Evolutionary conservation across 2,888 invertebrate genomes (phyloP).

Genomic region (Mythimna ferrago): DNA sequence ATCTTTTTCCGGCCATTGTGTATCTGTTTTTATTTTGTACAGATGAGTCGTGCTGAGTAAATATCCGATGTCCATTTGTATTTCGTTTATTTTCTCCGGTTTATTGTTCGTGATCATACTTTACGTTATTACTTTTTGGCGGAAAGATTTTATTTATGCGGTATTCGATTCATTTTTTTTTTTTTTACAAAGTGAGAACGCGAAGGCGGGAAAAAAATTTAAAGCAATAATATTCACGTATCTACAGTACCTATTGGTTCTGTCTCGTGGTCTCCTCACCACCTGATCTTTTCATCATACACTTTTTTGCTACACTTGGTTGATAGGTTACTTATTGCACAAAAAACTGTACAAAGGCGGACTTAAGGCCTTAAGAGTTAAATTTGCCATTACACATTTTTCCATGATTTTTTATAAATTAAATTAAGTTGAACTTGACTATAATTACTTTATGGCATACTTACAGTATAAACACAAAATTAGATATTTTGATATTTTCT

Average conservation of each 20-base stretch:
- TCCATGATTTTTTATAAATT: too few relatives aligned
- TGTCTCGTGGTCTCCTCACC: too few relatives aligned
- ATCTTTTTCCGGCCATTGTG: background rate
- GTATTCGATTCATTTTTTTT: background rate
- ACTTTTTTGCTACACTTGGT: too few relatives aligned
- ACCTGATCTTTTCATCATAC: too few relatives aligned
- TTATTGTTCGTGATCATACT: background rate
- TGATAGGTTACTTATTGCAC: too few relatives aligned
- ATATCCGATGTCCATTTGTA: background rate
- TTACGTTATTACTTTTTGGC: background rate
- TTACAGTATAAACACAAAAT: too few relatives aligned
- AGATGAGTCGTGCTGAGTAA: background rate
- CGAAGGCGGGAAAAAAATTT: background rate
- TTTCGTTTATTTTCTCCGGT: background rate
- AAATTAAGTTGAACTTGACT: too few relatives aligned
- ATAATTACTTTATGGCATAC: too few relatives aligned
- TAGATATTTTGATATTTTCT: too few relatives aligned
- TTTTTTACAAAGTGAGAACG: background rate
- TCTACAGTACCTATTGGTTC: background rate
- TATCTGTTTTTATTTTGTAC: background rate
- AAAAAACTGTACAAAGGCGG: too few relatives aligned
- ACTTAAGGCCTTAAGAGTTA: too few relatives aligned
- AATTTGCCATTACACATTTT: too few relatives aligned
- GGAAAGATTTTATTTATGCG: slow-evolving; percentile 5
- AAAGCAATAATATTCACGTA: background rate